phyloP scores from a whole-genome alignment of 1,140 invertebrate genomes.

The Rhagoletis zephyria region DNA sequence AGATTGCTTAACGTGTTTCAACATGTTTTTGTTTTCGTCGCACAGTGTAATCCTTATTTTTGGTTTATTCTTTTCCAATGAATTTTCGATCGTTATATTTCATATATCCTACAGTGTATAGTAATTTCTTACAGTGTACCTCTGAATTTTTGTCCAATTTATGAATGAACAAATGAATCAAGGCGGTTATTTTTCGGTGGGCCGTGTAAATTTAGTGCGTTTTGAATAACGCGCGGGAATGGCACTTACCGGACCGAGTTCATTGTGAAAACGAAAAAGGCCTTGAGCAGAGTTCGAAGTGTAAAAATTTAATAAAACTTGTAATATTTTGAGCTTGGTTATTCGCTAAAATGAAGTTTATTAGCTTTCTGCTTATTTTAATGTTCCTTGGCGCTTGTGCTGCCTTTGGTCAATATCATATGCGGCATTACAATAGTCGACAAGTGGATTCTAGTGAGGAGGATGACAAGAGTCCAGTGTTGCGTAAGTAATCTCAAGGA shows the following conservation, averaged over 20 bases:
- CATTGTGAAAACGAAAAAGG: background rate
- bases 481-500: constrained; percentile 60
- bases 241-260: background rate
- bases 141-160: background rate
- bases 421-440: constrained; percentile 68
- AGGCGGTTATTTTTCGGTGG: constrained; percentile 37
- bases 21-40: too few species aligned
- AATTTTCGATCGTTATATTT: too few species aligned
- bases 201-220: constrained; percentile 42
- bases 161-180: constrained; percentile 33
- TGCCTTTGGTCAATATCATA: constrained; percentile 69
- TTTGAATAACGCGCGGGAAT: constrained; percentile 41
- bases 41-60: too few species aligned
- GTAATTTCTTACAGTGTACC: constrained; percentile 21
- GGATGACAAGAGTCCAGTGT: constrained; percentile 64
- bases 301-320: background rate
- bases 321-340: background rate
- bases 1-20: too few species aligned
- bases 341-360: background rate
- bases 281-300: background rate
- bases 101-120: too few species aligned
- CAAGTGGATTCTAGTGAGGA: constrained; percentile 65
- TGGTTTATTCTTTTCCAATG: too few species aligned
- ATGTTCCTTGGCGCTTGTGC: constrained; percentile 56
- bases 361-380: background rate